Evolutionary conservation across 2,113 vertebrate genomes (phyloP), one percentile per base, ranked within the genome.

Genomic region (Brienomyrus brachyistius): DNA sequence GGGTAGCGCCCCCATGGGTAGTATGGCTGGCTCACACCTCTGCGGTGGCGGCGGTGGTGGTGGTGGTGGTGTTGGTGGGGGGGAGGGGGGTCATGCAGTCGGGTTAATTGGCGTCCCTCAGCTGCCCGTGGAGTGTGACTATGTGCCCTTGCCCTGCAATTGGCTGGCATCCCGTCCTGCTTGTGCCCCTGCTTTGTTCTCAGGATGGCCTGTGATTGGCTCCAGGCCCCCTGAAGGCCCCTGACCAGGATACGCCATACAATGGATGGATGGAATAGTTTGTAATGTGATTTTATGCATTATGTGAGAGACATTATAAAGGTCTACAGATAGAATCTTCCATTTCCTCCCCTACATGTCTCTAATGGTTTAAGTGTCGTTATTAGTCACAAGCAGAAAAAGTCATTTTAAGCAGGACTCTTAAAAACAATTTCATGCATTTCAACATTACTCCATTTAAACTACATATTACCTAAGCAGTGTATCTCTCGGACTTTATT

Each of bases 331-430:
- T 15, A 51, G 19, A 10, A 43, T 88, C 35, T 80, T 59, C 8
- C 86, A 40, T 52, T 59, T 86, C 43, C 21, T 7, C 48, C 56
- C 5, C 4, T 52, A 74, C 40, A 84, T 89, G 40, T 89, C 50
- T 86, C 91, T 91, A 91, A 90, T 91, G 89, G 89, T 80, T 80
- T 89, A 88, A 92, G 66, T 88, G 90, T 92, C 86, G 89, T 89
- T 88, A 91, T 92, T 90, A 92, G 92, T 91, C 92, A 92, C 85
- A 91, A 92, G 90, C 89, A 89, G 84, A 90, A 88, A 90, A 91
- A 91, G 89, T 92, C 87, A 92, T 88, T 89, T 91, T 91, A 87
- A 70, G 91, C 90, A 85, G 90, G 89, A 93, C 91, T 92, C 51
- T 90, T 83, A 89, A 91, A 91, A 82, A 85, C 82, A 88, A 89